Evolutionary conservation across 2,888 invertebrate genomes (phyloP).

Genomic region (Galerucella nymphaeae): DNA sequence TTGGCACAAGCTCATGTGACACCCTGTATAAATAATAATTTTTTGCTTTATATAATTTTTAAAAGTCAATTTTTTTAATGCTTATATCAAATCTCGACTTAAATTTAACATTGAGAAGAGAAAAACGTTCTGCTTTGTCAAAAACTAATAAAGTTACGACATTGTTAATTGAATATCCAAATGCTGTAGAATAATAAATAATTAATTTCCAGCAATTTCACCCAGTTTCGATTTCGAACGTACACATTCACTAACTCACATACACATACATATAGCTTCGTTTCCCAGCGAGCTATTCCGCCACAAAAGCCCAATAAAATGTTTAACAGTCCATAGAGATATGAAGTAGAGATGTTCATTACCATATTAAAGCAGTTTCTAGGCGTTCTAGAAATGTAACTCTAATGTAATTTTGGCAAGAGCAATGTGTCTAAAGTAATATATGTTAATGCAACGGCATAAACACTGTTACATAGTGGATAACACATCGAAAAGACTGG

Average conservation of each 20-base stretch:
- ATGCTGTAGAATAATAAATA: too few relatives aligned
- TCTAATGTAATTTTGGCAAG: slow-evolving; percentile 41
- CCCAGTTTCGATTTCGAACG: not conserved
- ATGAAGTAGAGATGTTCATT: slow-evolving; percentile 42
- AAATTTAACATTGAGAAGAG: too few relatives aligned
- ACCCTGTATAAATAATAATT: too few relatives aligned
- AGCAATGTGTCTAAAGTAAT: slow-evolving; percentile 42
- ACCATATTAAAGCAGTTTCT: slow-evolving; percentile 45
- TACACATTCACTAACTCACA: not conserved
- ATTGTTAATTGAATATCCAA: too few relatives aligned
- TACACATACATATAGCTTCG: not conserved
- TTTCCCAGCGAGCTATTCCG: slow-evolving; percentile 3
- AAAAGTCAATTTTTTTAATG: too few relatives aligned
- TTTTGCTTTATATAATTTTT: too few relatives aligned
- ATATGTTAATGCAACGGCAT: slow-evolving; percentile 41
- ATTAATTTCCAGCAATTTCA: too few relatives aligned
- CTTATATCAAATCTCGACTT: too few relatives aligned
- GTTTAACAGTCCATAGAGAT: slow-evolving; percentile 42
- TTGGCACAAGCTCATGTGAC: too few relatives aligned
- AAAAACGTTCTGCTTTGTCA: too few relatives aligned
- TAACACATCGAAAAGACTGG: slow-evolving; percentile 28
- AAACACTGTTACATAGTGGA: slow-evolving; percentile 38
- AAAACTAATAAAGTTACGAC: too few relatives aligned
- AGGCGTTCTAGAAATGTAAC: slow-evolving; percentile 36
- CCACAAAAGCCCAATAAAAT: slow-evolving; percentile 44